These are phyloP conservation scores for Nasonia longicornis DNA, from an alignment of 1,140 invertebrate genomes.

Conservation along the genomic window DNA sequence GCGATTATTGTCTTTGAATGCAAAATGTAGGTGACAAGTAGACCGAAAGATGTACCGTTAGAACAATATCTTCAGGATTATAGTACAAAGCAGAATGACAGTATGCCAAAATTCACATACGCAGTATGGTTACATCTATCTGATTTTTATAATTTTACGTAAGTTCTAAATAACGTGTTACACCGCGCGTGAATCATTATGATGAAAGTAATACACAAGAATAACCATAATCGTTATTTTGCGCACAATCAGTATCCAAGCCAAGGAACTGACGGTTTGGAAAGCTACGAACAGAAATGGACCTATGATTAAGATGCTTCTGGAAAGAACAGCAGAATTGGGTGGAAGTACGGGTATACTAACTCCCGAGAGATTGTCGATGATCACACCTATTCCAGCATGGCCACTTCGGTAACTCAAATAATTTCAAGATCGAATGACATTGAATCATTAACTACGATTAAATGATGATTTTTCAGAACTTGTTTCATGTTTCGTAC, in stretches of 20 bases:
- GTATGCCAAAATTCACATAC: slow-evolving; percentile 55
- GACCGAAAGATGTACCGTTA: slow-evolving; percentile 51
- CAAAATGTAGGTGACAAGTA: slow-evolving; percentile 51
- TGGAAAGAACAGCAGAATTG: slow-evolving; percentile 32
- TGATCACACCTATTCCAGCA: slow-evolving; percentile 26
- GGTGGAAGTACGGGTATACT: slow-evolving; percentile 34
- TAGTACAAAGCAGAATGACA: slow-evolving; percentile 53
- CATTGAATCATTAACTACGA: too few relatives aligned
- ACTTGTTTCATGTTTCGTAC: slow-evolving; percentile 57
- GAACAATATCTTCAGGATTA: slow-evolving; percentile 55
- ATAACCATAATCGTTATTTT: slow-evolving; percentile 32
- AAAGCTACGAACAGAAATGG: slow-evolving; percentile 35
- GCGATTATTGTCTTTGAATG: not conserved
- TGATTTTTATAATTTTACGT: slow-evolving; percentile 57
- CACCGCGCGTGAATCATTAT: too few relatives aligned
- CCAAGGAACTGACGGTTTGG: slow-evolving; percentile 32
- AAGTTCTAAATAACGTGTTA: not conserved
- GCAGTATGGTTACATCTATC: slow-evolving; percentile 50
- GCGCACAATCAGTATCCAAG: slow-evolving; percentile 10
- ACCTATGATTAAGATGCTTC: slow-evolving; percentile 38
- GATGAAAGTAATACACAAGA: not conserved
- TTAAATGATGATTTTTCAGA: slow-evolving; percentile 31
- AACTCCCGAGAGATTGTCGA: slow-evolving; percentile 24
- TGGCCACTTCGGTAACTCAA: slow-evolving; percentile 27
- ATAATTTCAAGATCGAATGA: not conserved